Base-by-base conservation (phyloP, 53 echinoderm and acorn worm species). In the Astropecten irregularis region DNA sequence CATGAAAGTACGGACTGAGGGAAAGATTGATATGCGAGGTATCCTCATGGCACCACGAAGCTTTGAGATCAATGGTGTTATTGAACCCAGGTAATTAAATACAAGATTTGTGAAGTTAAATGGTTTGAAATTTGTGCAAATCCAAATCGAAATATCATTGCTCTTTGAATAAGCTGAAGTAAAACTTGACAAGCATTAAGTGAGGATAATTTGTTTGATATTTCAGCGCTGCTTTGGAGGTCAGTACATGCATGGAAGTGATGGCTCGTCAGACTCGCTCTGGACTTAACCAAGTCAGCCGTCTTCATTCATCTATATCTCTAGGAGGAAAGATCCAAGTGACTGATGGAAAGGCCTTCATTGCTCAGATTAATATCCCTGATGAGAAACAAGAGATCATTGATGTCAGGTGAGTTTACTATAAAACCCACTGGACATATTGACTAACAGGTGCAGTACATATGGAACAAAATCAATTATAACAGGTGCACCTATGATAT, bases 1-100 rank as follows among this genome's bases (percentile, higher is more conserved):
- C 39, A 53, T 82, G 32, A 51, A 82, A 20, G 8, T 97, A 16
- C 87, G 90, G 51, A 92, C 89, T 1, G 68, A 84, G 0, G 97
- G 97, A 25, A 94, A 88, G 56, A 20, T 94, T 33, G 88, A 97
- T 56, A 50, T 97, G 49, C 29, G 90, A 25, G 88, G 94, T 26
- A 31, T 90, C 61, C 42, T 87, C 23, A 85, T 90, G 39, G 57
- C 64, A 0, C 92, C 94, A 33, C 49, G 90, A n/a, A 89, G 82
- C 32, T 56, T 97, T 61, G 71, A 89, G 31, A 76, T 96, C 74
- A 77, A 84, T 42, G 97, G 97, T 49, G 59, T 82, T 2, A 52
- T 96, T 25, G 87, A 91, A 47, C 97, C 97, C 68, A 96, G 97
- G 97, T 96, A 89, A 53, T 67, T n/a, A n/a, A n/a, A n/a, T n/a